These are phyloP conservation scores for Melanargia galathea DNA, from an alignment of 2,888 invertebrate species.

Conservation along the genomic window DNA sequence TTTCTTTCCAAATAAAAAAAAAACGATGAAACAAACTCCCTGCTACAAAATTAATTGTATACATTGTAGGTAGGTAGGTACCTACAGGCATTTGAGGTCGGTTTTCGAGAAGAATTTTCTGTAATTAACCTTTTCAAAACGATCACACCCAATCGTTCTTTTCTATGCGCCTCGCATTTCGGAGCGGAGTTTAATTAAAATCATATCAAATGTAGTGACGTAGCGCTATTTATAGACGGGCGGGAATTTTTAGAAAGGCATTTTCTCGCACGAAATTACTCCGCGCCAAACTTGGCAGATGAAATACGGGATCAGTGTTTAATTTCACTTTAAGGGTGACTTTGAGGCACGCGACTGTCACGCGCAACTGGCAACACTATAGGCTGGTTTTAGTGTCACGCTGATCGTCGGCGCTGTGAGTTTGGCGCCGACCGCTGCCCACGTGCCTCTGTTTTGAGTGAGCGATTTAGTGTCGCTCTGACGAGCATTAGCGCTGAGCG, in stretches of 20 bases:
- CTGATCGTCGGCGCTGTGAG: too few species aligned
- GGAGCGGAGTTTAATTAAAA: slow-evolving; percentile 49
- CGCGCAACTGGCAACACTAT: too few species aligned
- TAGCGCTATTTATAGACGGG: slow-evolving; percentile 40
- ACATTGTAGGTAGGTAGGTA: too few species aligned
- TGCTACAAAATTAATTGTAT: not conserved
- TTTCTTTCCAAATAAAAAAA: too few species aligned
- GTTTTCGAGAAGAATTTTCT: not conserved
- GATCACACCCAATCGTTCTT: slow-evolving; percentile 20
- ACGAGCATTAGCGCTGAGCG: too few species aligned
- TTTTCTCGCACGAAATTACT: slow-evolving; percentile 41
- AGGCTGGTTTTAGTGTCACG: too few species aligned
- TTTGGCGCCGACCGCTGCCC: too few species aligned
- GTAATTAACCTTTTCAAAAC: slow-evolving; percentile 6
- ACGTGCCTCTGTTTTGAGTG: too few species aligned
- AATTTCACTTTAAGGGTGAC: too few species aligned
- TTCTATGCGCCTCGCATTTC: slow-evolving; percentile 38
- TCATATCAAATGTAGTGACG: slow-evolving; percentile 45
- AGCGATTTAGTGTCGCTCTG: too few species aligned
- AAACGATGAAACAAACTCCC: too few species aligned
- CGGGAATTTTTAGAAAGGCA: slow-evolving; percentile 39
- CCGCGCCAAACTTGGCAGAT: slow-evolving; percentile 30
- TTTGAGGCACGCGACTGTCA: too few species aligned
- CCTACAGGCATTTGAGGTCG: not conserved
- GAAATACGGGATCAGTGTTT: slow-evolving; percentile 24